Base-by-base conservation (phyloP, 1,140 invertebrate species). In the Drosophila yakuba region DNA sequence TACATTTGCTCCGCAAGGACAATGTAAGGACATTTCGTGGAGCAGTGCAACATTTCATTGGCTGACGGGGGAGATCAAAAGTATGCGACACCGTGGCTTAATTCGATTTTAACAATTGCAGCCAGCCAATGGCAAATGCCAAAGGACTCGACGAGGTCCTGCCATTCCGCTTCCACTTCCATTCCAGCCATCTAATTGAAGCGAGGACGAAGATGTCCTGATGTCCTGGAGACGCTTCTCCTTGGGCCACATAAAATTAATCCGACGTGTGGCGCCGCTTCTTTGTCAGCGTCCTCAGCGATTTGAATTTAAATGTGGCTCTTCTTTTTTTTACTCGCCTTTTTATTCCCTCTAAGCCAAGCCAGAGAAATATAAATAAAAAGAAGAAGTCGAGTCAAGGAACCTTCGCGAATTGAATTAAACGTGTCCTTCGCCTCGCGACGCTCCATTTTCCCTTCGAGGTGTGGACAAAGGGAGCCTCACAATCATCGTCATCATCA, bases 71-170 rank as follows among this genome's bases (percentile, higher is more conserved):
- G 76, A 89, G 84, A 89, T 89, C 84, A 89, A 89, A 89, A 89
- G 84, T 89, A 89, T 89, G 84, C 84, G 84, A 89, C 84, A 89
- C 84, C 84, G 84, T 89, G 84, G 84, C 84, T 89, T 89, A 89
- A 89, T 89, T 89, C 77, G 84, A 89, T 89, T 89, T 89, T 89
- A 89, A 89, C 84, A 80, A 84, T 89, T 89, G 84, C 84, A 79
- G 71, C 61, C 84, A 89, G 80, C 83, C 83, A 88, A 88, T 88
- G 83, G 83, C 75, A 79, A 78, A 78, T 51, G 74, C 38, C 80
- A 66, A 45, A 62, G 72, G 60, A 20, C 32, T 45, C 64, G 38
- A 52, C 64, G 38, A 64, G 59, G 45, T 68, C 64, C 64, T 12
- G 7, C 35, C 6, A 39, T 39, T 11, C 52, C 50, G 51, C 44